Base-by-base conservation (phyloP, 64 coral and sea anemone species). In the Pocillopora damicornis region DNA sequence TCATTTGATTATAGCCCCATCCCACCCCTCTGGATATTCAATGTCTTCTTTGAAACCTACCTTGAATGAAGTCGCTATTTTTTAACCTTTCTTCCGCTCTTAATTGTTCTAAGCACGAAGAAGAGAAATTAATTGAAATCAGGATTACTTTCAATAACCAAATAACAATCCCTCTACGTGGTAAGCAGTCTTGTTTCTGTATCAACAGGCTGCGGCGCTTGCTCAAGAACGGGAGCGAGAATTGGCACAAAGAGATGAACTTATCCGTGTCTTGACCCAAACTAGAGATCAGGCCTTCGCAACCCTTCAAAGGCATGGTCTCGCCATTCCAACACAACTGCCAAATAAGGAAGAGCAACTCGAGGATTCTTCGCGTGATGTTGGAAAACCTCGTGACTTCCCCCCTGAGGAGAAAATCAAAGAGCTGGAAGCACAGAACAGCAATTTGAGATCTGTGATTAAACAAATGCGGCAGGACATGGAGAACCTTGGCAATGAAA, bases 381-480 rank as follows among this genome's bases (percentile, higher is more conserved):
- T 61, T 65, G 73, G 15, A 17, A 23, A 65, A 37, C 58, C 37
- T 15, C 60, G 38, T 34, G 18, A 36, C 57, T n/a, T 76, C 9
- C 59, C 56, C 5, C 69, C 86, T 63, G 60, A 90, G 30, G 88
- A 90, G 13, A 73, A 73, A 13, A 37, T 90, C 35, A 89, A 89
- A 81, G 64, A 75, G 38, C 63, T 92, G 26, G 81, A 88, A 78
- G 84, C 12, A 75, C 97, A 93, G 75, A 99, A 95, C 80, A 61
- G 86, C 13, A 89, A 87, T 75, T 87, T 99, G 76, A 62, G 90
- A 62, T 87, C 37, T 35, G 88, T 95, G 20, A 90, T 99, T 75
- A 86, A 90, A 77, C 97, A 99, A 65, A 99, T 99, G 97, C 83
- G 97, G 37, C 77, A 95, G 35, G 93, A 99, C 42, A 95, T 99